Conservation (phyloP, 2,888 invertebrate species). For the Portevinia maculata region DNA sequence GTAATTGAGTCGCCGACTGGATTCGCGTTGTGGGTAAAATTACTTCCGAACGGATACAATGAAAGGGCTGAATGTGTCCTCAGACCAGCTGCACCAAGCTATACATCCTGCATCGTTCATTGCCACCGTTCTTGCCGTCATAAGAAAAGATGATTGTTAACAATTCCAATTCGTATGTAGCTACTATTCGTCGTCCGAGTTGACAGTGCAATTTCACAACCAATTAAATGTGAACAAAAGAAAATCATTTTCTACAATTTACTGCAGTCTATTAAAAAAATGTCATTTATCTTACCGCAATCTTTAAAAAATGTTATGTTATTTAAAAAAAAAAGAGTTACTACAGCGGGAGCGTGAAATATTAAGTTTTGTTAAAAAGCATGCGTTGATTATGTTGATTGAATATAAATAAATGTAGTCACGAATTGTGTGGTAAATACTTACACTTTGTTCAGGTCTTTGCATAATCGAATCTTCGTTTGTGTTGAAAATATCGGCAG, state of each 20-base stretch:
- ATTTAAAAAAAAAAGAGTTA: background rate
- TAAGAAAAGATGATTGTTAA: too few species aligned
- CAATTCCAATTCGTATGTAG: too few species aligned
- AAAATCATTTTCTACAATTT: background rate
- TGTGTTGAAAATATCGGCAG: conserved; percentile 77
- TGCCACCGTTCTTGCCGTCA: too few species aligned
- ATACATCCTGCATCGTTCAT: too few species aligned
- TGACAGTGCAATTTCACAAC: too few species aligned
- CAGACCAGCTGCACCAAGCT: too few species aligned
- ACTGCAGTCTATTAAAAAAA: background rate
- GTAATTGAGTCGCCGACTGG: too few species aligned
- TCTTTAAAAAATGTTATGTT: background rate
- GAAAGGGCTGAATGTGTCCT: too few species aligned
- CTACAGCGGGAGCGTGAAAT: conserved; percentile 1
- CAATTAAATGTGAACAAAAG: too few species aligned
- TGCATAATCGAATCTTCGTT: conserved; percentile 53
- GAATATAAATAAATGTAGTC: background rate
- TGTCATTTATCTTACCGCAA: background rate
- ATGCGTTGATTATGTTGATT: background rate
- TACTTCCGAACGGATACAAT: too few species aligned
- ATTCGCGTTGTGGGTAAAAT: too few species aligned
- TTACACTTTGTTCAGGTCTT: conserved; percentile 25
- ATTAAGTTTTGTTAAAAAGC: background rate
- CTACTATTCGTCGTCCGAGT: too few species aligned
- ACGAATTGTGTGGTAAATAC: background rate